Evolutionary conservation across 37 sponge, comb jelly and placozoan genomes (phyloP).

Genomic region (Aphrocallistes beatrix): DNA sequence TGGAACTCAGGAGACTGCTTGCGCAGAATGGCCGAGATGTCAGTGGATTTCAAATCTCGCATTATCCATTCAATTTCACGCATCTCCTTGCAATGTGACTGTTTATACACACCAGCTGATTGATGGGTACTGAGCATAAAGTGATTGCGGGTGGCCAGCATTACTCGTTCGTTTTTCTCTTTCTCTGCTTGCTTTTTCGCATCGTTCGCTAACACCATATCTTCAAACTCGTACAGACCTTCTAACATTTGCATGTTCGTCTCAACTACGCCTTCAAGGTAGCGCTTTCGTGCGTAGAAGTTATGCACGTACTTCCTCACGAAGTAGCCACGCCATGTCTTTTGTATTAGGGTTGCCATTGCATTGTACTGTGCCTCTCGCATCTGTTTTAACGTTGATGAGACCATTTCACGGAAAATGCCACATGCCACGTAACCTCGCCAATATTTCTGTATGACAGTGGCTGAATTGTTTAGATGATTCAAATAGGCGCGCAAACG

Average conservation of each 20-base stretch:
- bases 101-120: not conserved
- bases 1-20: not conserved
- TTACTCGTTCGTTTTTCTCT: not conserved
- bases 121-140: not conserved
- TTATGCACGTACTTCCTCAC: slow-evolving; percentile 40
- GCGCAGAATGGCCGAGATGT: not conserved
- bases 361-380: not conserved
- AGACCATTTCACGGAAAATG: not conserved
- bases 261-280: slow-evolving; percentile 26
- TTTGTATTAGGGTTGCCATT: slow-evolving; percentile 11
- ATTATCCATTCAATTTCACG: not conserved
- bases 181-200: not conserved
- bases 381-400: not conserved
- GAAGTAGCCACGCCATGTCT: slow-evolving; percentile 35
- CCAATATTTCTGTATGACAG: not conserved
- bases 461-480: not conserved
- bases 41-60: not conserved
- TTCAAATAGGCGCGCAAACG: not conserved
- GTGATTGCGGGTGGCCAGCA: not conserved
- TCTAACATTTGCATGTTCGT: slow-evolving; percentile 28
- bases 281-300: slow-evolving; percentile 42
- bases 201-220: not conserved
- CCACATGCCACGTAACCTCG: not conserved
- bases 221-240: not conserved
- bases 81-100: not conserved